These are phyloP conservation scores for Neodon shergylaensis DNA, from an alignment of 2,113 vertebrate species.

Conservation along the genomic window DNA sequence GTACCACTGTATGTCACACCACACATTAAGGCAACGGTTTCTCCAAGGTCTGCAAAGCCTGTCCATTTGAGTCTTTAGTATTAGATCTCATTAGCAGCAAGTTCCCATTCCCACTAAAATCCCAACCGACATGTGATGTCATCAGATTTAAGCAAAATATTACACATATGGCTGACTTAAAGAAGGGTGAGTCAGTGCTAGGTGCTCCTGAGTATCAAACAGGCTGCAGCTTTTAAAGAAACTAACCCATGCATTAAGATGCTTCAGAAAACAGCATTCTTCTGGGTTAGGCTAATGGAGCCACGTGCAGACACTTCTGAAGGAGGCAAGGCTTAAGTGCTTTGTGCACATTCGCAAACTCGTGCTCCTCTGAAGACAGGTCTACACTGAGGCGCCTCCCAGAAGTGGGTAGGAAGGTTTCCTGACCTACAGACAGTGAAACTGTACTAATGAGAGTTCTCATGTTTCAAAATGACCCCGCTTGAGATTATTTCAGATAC, in stretches of 20 bases:
- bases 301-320: constrained; percentile 55
- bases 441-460: constrained; percentile 42
- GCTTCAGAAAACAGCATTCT: constrained; percentile 48
- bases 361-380: constrained; percentile 63
- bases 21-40: constrained; percentile 75
- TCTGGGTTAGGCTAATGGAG: constrained; percentile 62
- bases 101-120: constrained; percentile 42
- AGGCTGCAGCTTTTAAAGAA: constrained; percentile 53
- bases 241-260: constrained; percentile 57
- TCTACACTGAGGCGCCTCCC: constrained; percentile 65
- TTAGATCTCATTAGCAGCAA: constrained; percentile 56
- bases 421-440: constrained; percentile 65
- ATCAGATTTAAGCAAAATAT: constrained; percentile 41
- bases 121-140: constrained; percentile 36
- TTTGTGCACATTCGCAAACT: constrained; percentile 69
- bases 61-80: constrained; percentile 53
- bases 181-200: constrained; percentile 31
- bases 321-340: constrained; percentile 69
- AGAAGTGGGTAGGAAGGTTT: constrained; percentile 41
- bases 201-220: constrained; percentile 47
- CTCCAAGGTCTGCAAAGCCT: constrained; percentile 48
- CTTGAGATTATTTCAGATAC: constrained; percentile 24
- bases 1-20: constrained; percentile 37
- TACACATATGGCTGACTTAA: constrained; percentile 46
- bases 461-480: constrained; percentile 57